These are phyloP conservation scores for Teleogryllus oceanicus DNA, from an alignment of 2,888 invertebrate genomes.

Conservation along the genomic window DNA sequence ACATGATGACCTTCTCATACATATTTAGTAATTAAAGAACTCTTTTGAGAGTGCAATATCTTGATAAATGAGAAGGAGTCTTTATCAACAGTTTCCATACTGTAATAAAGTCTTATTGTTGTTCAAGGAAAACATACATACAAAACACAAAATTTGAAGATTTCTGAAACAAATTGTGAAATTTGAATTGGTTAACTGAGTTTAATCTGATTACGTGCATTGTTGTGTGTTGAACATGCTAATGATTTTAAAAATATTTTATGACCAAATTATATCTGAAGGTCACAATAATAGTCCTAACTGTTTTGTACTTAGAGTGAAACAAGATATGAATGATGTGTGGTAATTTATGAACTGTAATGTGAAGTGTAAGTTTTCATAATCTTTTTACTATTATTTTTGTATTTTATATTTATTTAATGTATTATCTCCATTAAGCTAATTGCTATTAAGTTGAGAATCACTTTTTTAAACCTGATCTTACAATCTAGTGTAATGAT, in stretches of 20 bases:
- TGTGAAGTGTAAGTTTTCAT: background rate
- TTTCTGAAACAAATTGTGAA: background rate
- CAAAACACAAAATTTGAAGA: background rate
- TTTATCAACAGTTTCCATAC: slow-evolving; percentile 18
- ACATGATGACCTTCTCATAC: background rate
- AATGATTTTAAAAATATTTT: background rate
- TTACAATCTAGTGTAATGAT: background rate
- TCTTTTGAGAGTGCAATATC: background rate
- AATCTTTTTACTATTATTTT: background rate
- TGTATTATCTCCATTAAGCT: slow-evolving; percentile 23
- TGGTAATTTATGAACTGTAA: slow-evolving; percentile 24
- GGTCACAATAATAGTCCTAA: background rate
- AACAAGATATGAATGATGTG: slow-evolving; percentile 29
- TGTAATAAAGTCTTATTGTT: background rate
- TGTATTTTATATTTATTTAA: slow-evolving; percentile 29
- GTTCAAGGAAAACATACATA: background rate
- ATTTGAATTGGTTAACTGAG: slow-evolving; percentile 8
- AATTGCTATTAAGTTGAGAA: background rate
- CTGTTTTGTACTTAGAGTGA: slow-evolving; percentile 35
- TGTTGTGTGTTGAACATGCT: background rate
- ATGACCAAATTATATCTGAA: slow-evolving; percentile 19
- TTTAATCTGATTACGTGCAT: background rate
- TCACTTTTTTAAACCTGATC: background rate
- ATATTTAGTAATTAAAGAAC: background rate
- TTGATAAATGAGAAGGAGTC: slow-evolving; percentile 9